Evolutionary conservation across 1,140 invertebrate genomes (phyloP), one percentile per base, ranked within the genome.

Genomic region (Mamestra configurata): DNA sequence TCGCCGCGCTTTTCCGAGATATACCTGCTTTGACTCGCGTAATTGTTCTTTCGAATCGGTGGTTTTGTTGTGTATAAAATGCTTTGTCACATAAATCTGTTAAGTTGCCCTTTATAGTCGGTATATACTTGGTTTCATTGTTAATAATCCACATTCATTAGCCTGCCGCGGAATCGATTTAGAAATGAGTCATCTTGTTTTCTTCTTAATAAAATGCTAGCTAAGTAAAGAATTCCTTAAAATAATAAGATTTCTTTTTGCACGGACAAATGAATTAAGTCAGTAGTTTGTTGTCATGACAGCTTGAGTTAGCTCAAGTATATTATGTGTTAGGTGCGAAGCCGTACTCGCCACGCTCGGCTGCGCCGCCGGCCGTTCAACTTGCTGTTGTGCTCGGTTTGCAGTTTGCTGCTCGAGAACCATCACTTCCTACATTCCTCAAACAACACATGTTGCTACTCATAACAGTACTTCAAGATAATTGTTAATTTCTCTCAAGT

Each of bases 31-130:
- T 94, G 91, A 92, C 91, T 92, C 86, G 82, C 88, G 89, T 93
- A 92, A 95, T 95, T 95, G 93, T 95, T 95, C 90, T 94, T 95
- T 94, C 87, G 87, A 91, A 90, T 91, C 85, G 89, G 75, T 79
- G 87, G 90, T 91, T 94, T 94, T 95, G 89, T 94, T 93, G 87
- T 87, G 85, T 84, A 88, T 89, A 91, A 91, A 92, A 89, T 86
- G 91, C 93, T 95, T 95, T 95, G 91, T 94, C 92, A 91, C 88
- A 88, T 84, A 89, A 93, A 93, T 92, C 92, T 89, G 86, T 80
- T 90, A 86, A 93, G 87, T 87, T 85, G 83, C 81, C 86, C 84
- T 85, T 88, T 80, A 85, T 73, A 79, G 71, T 71, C 80, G 71
- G 76, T 86, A 83, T 84, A 82, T 79, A 86, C 79, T 72, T 57